Base-by-base conservation (phyloP, 37 sponge, comb jelly and placozoan genomes). In the Ianthella basta region DNA sequence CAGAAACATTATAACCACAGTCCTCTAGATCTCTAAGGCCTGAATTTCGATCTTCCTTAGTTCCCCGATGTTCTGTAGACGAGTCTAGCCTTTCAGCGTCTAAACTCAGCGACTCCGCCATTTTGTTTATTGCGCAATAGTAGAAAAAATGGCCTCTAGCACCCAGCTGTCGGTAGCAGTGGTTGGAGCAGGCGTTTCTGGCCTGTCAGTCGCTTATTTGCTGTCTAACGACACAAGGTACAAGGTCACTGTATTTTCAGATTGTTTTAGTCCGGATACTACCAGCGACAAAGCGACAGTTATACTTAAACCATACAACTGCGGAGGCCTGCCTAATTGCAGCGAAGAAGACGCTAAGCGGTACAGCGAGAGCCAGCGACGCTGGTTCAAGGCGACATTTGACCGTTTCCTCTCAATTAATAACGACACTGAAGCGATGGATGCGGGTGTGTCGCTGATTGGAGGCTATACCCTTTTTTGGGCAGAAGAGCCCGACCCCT, bases 101-200 rank as follows among this genome's bases (percentile, higher is more conserved):
- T 3, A 44, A 3, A 8, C 6, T 10, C 8, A 44, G 50, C 8
- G 50, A 44, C 50, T 44, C 50, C 50, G 50, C 50, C 50, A 44
- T 44, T 44, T 44, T 44, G 50, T 8, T 44, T 44, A 44, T 44
- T 44, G 50, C 8, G 50, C 50, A 44, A 44, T 44, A 10, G 50
- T 8, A 10, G 8, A 44, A 4, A 27, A 61, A 61, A 69, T 69
- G 70, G 27, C 70, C 27, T 39, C 78, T n/a, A n/a, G n/a, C n/a
- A n/a, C n/a, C 21, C 12, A 5, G 18, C 54, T 25, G 27, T 34
- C 72, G 30, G 84, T 91, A 32, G 92, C 78, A 27, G 88, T 88
- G 0, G 79, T 91, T 0, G 92, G 92, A 14, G 92, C 92, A 29
- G 92, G 92, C 15, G 80, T 85, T 18, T 80, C 82, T 54, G 92